A percentile compares a stretch with the other conserved stretches of the same genome.
phyloP scores from a whole-genome alignment of 2,113 vertebrate genomes.

The Anhinga anhinga region DNA sequence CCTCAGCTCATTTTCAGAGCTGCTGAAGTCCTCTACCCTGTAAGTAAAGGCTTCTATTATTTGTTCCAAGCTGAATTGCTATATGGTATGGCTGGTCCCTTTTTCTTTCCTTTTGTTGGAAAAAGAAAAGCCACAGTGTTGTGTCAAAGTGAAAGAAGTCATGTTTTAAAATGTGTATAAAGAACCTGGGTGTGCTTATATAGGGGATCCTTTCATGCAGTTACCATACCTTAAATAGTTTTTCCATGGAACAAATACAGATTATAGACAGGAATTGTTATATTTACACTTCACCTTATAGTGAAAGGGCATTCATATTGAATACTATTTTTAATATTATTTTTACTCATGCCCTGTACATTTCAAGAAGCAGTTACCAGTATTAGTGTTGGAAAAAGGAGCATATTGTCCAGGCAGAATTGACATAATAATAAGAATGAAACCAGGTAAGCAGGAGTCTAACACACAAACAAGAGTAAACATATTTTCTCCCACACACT shows the following conservation, averaged over 20 bases:
- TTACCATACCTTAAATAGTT: neutral
- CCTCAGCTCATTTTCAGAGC: neutral
- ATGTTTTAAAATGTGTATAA: neutral
- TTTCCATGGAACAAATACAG: neutral
- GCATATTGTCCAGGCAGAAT: neutral
- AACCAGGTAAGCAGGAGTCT: neutral
- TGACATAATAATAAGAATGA: neutral
- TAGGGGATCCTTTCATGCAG: neutral
- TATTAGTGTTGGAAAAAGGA: neutral
- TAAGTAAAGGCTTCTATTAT: neutral
- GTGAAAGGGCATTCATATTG: neutral
- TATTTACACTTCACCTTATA: neutral
- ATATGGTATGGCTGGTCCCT: neutral
- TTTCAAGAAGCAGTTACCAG: neutral
- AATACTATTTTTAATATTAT: neutral
- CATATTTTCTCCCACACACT: neutral
- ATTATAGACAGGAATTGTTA: neutral
- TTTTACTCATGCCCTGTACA: neutral
- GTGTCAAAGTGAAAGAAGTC: neutral
- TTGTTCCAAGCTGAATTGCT: neutral
- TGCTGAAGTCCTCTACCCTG: neutral
- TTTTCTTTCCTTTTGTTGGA: neutral
- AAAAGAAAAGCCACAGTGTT: neutral
- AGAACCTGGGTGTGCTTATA: neutral
- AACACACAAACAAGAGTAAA: neutral